Evolutionary conservation across 37 sponge, comb jelly and placozoan species (phyloP).

Genomic region (Axinella damicornis): DNA sequence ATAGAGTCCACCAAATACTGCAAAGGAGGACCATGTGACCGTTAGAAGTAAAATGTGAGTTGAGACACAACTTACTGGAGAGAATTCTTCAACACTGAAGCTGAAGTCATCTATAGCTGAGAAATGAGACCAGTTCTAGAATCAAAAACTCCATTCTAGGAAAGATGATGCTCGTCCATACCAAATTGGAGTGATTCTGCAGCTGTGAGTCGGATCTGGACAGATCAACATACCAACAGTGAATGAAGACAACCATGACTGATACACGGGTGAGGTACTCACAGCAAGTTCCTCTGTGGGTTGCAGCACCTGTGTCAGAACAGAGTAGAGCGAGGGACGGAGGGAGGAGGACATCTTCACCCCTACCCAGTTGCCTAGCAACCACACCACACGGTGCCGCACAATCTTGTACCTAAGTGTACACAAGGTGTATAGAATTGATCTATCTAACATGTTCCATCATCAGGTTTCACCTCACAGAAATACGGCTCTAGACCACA

Average conservation of each 20-base stretch:
- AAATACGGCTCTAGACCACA: too few relatives aligned
- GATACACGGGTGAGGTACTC: not conserved
- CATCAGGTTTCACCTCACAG: too few relatives aligned
- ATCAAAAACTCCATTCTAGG: too few relatives aligned
- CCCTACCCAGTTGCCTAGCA: conserved; percentile 82
- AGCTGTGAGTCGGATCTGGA: conserved; percentile 58
- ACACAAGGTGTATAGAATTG: not conserved
- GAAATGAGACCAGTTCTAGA: conserved; percentile 1
- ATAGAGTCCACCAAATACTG: conserved; percentile 66
- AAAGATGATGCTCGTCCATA: not conserved
- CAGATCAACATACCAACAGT: too few relatives aligned
- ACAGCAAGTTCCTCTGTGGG: conserved; percentile 78
- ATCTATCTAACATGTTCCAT: conserved; percentile 5
- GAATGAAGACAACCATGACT: not conserved
- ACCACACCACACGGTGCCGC: conserved; percentile 79
- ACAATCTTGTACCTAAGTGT: conserved; percentile 69
- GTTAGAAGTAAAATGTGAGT: too few relatives aligned
- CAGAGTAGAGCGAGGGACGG: conserved; percentile 71
- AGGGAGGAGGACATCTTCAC: conserved; percentile 80
- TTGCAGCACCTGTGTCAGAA: conserved; percentile 50
- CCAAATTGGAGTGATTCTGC: conserved; percentile 49
- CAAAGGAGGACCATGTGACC: not conserved
- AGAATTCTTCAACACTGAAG: conserved; percentile 60
- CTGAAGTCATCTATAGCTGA: conserved; percentile 74
- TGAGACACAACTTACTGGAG: conserved; percentile 64